Evolutionary conservation across 2,888 invertebrate species (phyloP), one percentile per base, ranked within the genome.

Genomic region (Saturnia pavonia): DNA sequence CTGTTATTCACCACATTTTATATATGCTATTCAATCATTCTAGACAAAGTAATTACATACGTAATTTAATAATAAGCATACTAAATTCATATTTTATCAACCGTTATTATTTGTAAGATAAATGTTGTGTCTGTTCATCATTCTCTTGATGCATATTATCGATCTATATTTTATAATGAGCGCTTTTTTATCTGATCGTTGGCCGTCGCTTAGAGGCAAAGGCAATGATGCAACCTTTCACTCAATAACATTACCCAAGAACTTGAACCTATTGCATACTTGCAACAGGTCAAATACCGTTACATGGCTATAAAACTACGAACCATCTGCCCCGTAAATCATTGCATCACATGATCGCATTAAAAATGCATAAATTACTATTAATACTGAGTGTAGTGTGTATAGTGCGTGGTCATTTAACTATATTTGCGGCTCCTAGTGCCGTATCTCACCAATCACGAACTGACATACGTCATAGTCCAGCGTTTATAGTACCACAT

Each of bases 401-500:
- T 72, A 72, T 77, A 76, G 84, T 83, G 69, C 80, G 80, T 71
- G 80, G 87, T 77, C 86, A 91, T 76, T 63, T 87, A 43, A 77
- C 82, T 12, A 88, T 92, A 75, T 89, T 91, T 74, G 87, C 91
- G 25, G 92, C 94, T 43, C 95, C 95, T 1, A 94, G 94, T 78
- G 91, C 95, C 65, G 94, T 95, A 34, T 94, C 94, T 1, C 94
- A 94, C 80, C 95, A 95, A 81, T 95, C 95, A 69, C 90, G 94
- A 69, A 88, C 94, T 69, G 93, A 95, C 76, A 92, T 95, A 67
- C 85, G 83, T 70, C 88, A 91, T 70, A 80, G 82, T 34, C 90
- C 89, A 42, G 81, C 78, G 0, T 78, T 85, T 48, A 74, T 90
- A 73, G 74, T 86, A 2, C 75, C 82, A 0, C 89, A 90, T 1